A percentile compares a stretch with the other conserved stretches of the same genome.
Evolutionary conservation across 1,140 invertebrate species (phyloP).

Genomic region (Chymomyza costata): DNA sequence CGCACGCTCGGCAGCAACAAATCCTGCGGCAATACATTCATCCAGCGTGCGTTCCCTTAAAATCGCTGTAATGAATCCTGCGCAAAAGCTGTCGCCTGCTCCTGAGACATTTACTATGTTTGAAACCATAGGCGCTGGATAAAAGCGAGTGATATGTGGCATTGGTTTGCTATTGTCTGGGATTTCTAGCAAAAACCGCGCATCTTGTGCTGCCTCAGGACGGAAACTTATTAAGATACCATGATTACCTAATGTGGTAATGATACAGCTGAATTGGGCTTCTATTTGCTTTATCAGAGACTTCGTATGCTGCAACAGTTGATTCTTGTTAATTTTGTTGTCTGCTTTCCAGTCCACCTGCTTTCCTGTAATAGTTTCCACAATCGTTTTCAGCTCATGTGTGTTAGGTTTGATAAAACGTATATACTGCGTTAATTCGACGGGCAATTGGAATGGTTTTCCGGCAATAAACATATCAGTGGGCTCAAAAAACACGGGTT

Average conservation of each 20-base stretch:
- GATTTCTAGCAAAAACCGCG: constrained; percentile 20
- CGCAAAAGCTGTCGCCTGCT: constrained; percentile 81
- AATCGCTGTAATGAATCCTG: constrained; percentile 78
- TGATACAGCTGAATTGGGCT: constrained; percentile 76
- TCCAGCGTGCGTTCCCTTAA: constrained; percentile 75
- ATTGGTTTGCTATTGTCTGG: background rate
- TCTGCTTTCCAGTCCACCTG: constrained; percentile 11
- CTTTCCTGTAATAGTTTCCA: constrained; percentile 42
- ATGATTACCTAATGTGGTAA: constrained; percentile 78
- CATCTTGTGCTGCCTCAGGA: constrained; percentile 42
- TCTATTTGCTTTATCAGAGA: constrained; percentile 47
- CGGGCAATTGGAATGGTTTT: constrained; percentile 77
- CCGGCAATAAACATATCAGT: constrained; percentile 79
- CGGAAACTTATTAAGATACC: constrained; percentile 77
- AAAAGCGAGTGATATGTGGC: constrained; percentile 66
- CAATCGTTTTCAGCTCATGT: constrained; percentile 80
- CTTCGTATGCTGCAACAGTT: constrained; percentile 36
- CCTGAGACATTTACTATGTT: constrained; percentile 80
- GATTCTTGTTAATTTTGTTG: constrained; percentile 10
- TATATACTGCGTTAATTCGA: constrained; percentile 74
- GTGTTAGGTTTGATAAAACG: constrained; percentile 84
- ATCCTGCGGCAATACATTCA: constrained; percentile 77
- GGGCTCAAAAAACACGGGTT: constrained; percentile 85
- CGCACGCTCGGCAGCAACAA: constrained; percentile 77
- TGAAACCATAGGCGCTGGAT: constrained; percentile 73